Evolutionary conservation across 2,113 vertebrate species (phyloP).

Genomic region (Peromyscus maniculatus): DNA sequence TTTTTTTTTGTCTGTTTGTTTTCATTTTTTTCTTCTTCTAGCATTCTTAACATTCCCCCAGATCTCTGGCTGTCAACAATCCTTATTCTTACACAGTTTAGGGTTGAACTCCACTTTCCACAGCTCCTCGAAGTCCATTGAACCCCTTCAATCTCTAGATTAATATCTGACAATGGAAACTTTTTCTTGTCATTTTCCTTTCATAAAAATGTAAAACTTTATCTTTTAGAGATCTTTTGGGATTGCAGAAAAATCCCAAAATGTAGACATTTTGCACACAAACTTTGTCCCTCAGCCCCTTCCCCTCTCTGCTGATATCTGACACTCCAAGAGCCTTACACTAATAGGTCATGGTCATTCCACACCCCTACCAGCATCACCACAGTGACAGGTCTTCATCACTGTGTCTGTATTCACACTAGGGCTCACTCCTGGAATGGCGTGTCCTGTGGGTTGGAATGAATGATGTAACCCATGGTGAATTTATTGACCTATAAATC

Average conservation of each 20-base stretch:
- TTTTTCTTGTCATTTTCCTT: background rate
- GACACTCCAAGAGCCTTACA: no score
- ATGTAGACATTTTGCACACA: background rate
- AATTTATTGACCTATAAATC: background rate
- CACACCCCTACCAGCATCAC: background rate
- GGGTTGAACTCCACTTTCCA: background rate
- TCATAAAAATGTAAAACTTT: background rate
- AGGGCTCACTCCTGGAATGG: background rate
- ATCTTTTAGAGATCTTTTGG: background rate
- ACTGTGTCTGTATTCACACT: background rate
- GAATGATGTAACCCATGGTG: background rate
- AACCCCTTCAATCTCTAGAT: background rate
- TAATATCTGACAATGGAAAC: background rate
- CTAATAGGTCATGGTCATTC: background rate
- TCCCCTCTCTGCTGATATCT: background rate
- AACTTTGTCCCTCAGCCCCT: background rate
- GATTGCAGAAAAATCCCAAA: background rate
- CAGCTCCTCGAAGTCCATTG: background rate
- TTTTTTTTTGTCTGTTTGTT: background rate
- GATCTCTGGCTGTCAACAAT: background rate
- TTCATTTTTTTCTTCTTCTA: no score
- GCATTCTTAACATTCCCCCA: background rate
- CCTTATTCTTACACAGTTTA: background rate
- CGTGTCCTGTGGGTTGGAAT: background rate
- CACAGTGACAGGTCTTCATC: background rate